A percentile compares a stretch with the other conserved stretches of the same genome.
Conservation (phyloP, 2,113 vertebrate species). For the Oreochromis tanganicae region DNA sequence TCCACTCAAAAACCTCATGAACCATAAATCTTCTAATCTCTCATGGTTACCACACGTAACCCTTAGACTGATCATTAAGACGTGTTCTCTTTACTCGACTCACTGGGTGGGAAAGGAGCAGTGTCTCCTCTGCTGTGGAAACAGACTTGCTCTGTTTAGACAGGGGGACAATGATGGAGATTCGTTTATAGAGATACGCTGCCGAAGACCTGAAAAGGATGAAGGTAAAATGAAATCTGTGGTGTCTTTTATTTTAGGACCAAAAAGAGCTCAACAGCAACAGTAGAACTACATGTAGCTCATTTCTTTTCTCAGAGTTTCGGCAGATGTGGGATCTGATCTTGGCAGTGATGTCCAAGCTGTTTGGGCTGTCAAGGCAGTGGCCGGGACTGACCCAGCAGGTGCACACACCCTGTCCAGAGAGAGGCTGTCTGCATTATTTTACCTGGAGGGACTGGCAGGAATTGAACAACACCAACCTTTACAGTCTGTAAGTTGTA, state of each 20-base stretch:
- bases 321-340: conserved; percentile 5
- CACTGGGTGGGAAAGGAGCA: conserved; percentile 9
- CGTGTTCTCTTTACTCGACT: not conserved
- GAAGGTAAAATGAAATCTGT: not conserved
- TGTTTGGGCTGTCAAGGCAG: conserved; percentile 5
- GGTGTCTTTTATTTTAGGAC: not conserved
- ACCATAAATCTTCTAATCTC: not conserved
- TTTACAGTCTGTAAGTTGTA: not conserved
- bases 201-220: conserved; percentile 3
- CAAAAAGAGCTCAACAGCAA: not conserved
- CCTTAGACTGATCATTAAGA: not conserved
- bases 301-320: not conserved
- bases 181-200: conserved; percentile 1
- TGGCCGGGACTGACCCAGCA: conserved; percentile 15
- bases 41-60: not conserved
- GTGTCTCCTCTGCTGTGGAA: conserved; percentile 10
- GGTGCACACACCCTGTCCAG: conserved; percentile 12
- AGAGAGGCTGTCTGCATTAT: conserved; percentile 11
- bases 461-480: not conserved
- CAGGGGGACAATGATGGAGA: not conserved
- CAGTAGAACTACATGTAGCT: not conserved
- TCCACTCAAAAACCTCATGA: not conserved
- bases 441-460: conserved; percentile 12
- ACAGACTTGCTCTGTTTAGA: not conserved
- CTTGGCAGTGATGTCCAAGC: not conserved